Conservation (phyloP, 2,888 invertebrate genomes). For the Euclidia mi region DNA sequence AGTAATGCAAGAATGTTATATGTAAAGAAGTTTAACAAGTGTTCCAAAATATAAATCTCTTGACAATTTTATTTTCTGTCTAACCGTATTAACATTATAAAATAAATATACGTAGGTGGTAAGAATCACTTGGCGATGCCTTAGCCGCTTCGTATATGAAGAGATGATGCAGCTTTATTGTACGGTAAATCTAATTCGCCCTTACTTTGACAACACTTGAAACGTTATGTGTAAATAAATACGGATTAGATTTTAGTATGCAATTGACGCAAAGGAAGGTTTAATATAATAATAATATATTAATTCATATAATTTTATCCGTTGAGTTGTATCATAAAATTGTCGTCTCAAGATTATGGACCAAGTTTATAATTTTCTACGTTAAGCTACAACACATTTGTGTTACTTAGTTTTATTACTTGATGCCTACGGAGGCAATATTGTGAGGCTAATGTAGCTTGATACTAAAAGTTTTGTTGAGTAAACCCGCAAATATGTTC, state of each 20-base stretch:
- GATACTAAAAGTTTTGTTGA: too few species aligned
- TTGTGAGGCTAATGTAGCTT: too few species aligned
- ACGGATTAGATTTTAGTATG: constrained; percentile 31
- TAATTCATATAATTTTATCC: constrained; percentile 30
- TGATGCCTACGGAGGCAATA: too few species aligned
- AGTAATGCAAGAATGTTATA: too few species aligned
- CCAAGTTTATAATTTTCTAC: constrained; percentile 47
- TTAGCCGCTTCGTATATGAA: neutral
- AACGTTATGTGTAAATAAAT: constrained; percentile 20
- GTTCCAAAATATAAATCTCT: too few species aligned
- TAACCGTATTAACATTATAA: too few species aligned
- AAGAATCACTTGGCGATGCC: neutral
- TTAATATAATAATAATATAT: too few species aligned
- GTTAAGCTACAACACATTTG: constrained; percentile 17
- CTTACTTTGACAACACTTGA: neutral
- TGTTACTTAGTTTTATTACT: constrained; percentile 22
- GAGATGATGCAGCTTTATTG: neutral
- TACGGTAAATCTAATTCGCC: neutral
- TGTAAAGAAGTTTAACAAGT: too few species aligned
- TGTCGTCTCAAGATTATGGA: constrained; percentile 27
- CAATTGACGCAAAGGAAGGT: constrained; percentile 17
- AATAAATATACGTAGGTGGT: neutral
- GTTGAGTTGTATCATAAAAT: constrained; percentile 33
- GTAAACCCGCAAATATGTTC: too few species aligned
- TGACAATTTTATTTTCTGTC: too few species aligned